A percentile compares a stretch with the other conserved stretches of the same genome.
phyloP scores from a whole-genome alignment of 2,888 invertebrate species.

The Sinopyrophorus schimmeli region DNA sequence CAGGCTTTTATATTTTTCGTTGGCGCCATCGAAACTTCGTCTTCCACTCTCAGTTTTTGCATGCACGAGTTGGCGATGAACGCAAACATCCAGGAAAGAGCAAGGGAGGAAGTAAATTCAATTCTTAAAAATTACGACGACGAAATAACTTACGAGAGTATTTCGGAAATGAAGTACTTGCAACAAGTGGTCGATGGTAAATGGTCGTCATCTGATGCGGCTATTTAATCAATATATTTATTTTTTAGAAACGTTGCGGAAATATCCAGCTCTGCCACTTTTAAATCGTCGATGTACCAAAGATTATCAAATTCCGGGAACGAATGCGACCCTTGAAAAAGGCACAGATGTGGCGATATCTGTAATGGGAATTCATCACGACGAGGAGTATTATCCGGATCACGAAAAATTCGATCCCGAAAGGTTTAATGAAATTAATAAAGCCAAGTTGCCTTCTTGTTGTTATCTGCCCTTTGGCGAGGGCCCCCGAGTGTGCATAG shows the following conservation, averaged over 20 bases:
- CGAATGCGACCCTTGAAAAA: slow-evolving; percentile 8
- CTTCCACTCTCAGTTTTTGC: slow-evolving; percentile 53
- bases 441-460: slow-evolving; percentile 5
- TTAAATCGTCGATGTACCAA: slow-evolving; percentile 5
- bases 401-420: slow-evolving; percentile 26
- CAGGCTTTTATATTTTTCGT: slow-evolving; percentile 44
- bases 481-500: slow-evolving; percentile 22
- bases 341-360: slow-evolving; percentile 8
- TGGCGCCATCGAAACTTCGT: slow-evolving; percentile 53
- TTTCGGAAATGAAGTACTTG: slow-evolving; percentile 57
- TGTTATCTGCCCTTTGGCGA: slow-evolving; percentile 24
- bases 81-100: slow-evolving; percentile 53
- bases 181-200: slow-evolving; percentile 54
- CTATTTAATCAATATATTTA: background rate
- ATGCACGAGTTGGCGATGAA: slow-evolving; percentile 58
- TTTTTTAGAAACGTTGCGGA: slow-evolving; percentile 24
- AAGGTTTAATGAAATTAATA: slow-evolving; percentile 16
- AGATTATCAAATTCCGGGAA: slow-evolving; percentile 16
- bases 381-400: slow-evolving; percentile 20
- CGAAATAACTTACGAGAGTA: slow-evolving; percentile 55
- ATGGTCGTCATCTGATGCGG: background rate
- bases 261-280: slow-evolving; percentile 8
- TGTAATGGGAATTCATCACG: slow-evolving; percentile 14
- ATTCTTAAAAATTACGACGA: slow-evolving; percentile 50
- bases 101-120: slow-evolving; percentile 53